These are phyloP conservation scores for Littorina saxatilis DNA, from an alignment of 1,140 invertebrate genomes.

Conservation along the genomic window DNA sequence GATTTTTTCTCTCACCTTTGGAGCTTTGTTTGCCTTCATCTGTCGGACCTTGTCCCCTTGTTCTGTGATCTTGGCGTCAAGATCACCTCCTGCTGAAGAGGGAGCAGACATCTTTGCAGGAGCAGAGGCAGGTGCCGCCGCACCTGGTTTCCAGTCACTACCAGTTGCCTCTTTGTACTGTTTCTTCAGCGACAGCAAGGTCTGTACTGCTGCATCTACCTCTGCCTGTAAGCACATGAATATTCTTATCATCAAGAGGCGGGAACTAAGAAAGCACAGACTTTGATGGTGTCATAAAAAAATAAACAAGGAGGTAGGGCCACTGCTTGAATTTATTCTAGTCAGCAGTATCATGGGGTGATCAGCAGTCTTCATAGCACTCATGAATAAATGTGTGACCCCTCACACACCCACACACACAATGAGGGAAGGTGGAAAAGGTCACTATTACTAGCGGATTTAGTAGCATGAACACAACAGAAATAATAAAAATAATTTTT, in stretches of 20 bases:
- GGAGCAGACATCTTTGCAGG: not conserved
- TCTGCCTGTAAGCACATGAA: not conserved
- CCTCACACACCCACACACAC: no score
- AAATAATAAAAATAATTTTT: no score
- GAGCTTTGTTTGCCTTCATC: constrained; percentile 47
- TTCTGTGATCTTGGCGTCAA: constrained; percentile 80
- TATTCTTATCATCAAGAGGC: no score
- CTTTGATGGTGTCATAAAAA: no score
- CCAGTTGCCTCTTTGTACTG: constrained; percentile 87
- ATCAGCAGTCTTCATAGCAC: no score
- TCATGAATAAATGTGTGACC: no score
- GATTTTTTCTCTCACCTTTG: constrained; percentile 37
- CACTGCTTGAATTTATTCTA: no score
- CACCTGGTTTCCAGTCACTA: constrained; percentile 73
- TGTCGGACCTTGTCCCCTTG: constrained; percentile 85
- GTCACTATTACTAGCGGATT: no score
- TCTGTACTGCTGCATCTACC: constrained; percentile 83
- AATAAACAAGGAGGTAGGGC: not conserved
- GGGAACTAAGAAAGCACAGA: no score
- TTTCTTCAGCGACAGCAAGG: constrained; percentile 85
- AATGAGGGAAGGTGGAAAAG: no score
- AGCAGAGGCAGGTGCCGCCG: constrained; percentile 44
- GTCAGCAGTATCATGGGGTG: no score
- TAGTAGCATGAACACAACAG: no score
- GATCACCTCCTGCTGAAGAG: constrained; percentile 39